Evolutionary conservation across 2,888 invertebrate species (phyloP), one percentile per base, ranked within the genome.

Genomic region (Drosophila crucigera): DNA sequence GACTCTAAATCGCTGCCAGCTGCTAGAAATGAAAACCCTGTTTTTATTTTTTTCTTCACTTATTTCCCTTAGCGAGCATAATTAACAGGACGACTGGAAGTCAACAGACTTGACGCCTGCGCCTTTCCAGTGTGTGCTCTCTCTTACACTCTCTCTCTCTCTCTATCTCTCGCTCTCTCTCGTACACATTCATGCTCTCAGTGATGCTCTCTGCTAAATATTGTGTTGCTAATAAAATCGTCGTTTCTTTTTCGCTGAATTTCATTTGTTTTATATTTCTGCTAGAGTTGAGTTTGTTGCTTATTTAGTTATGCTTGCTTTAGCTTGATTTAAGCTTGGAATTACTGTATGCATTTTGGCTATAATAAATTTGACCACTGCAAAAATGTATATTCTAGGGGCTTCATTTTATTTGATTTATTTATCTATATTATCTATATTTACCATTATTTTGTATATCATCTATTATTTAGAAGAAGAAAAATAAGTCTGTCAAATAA

Each of bases 281-380:
- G 19, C 14, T 55, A 28, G 25, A 58, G 49, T 56, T 69, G 30
- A 54, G 39, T 31, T 50, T 53, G 19, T 56, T 54, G 49, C 63
- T 37, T 53, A 77, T 72, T 83, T 75, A 80, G 82, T 79, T 83
- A 83, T 82, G 80, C 77, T 63, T 59, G 66, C 70, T 72, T 80
- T 70, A 76, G 78, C 72, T 84, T 82, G 89, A 87, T 82, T 87
- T 89, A 86, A 89, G 83, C 84, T 82, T 81, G 77, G 86, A 89
- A 89, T 89, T 87, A 82, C 71, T 82, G 70, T 73, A 68, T 75
- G 75, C 73, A 86, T 79, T 86, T 87, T 79, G 78, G 77, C 79
- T 81, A 76, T 79, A 68, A 84, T 89, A 89, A 89, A 84, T 88
- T 43, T 43, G 6, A 14, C 22, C 10, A 41, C 74, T 78, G 73